These are phyloP conservation scores for Gymnothorax reevesii DNA, from an alignment of 2,797 vertebrate genomes.

Conservation along the genomic window DNA sequence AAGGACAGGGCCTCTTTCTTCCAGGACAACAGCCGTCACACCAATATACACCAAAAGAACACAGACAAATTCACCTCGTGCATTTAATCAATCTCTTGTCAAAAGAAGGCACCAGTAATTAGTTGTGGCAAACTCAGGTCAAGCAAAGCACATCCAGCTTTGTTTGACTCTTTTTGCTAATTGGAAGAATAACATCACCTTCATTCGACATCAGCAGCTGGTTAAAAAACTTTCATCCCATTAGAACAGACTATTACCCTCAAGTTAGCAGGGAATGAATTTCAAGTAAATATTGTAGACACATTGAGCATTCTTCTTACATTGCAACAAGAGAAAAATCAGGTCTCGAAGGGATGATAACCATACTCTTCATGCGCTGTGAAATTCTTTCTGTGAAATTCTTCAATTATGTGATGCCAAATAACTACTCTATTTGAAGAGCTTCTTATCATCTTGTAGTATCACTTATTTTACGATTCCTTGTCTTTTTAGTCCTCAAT, in stretches of 20 bases:
- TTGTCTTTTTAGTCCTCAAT: too few species aligned
- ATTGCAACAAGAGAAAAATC: not conserved
- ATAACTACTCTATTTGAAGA: not conserved
- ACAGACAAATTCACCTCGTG: not conserved
- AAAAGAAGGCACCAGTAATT: not conserved
- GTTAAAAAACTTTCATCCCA: not conserved
- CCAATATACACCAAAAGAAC: not conserved
- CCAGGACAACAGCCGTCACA: not conserved
- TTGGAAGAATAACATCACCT: not conserved
- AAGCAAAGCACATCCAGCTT: not conserved
- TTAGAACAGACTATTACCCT: not conserved
- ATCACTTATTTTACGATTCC: too few species aligned
- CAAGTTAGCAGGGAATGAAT: conserved; percentile 2
- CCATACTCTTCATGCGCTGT: not conserved
- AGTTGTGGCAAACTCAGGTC: not conserved
- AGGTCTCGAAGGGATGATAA: not conserved
- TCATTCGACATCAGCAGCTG: not conserved
- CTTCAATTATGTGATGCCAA: not conserved
- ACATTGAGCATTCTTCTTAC: not conserved
- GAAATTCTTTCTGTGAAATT: too few species aligned
- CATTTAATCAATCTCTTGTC: not conserved
- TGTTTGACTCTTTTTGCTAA: not conserved
- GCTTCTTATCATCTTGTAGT: too few species aligned
- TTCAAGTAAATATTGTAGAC: not conserved
- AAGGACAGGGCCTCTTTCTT: not conserved